Percentiles rank a stretch among this genome's conserved stretches.
These are phyloP conservation scores for Diplazon laetatorius DNA, from an alignment of 2,888 invertebrate genomes.

Conservation along the genomic window DNA sequence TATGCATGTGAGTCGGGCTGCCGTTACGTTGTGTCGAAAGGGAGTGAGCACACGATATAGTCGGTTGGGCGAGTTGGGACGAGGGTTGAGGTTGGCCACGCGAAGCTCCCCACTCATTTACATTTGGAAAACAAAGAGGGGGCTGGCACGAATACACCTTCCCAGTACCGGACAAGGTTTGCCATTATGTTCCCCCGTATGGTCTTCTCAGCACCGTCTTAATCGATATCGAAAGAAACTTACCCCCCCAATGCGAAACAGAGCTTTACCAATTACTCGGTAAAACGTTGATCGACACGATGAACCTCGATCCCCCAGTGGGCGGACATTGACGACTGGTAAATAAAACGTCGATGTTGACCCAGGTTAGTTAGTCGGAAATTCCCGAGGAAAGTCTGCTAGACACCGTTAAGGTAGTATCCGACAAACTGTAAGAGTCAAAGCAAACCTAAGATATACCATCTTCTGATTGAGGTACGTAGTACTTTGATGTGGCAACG, in stretches of 20 bases:
- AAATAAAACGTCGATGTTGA: too few relatives aligned
- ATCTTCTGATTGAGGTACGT: too few relatives aligned
- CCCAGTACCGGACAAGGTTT: slow-evolving; percentile 25
- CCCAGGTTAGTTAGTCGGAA: too few relatives aligned
- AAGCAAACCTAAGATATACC: too few relatives aligned
- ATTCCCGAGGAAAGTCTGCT: too few relatives aligned
- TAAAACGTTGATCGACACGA: too few relatives aligned
- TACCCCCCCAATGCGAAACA: slow-evolving; percentile 1
- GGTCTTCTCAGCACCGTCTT: neutral
- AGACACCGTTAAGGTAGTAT: too few relatives aligned
- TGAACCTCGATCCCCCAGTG: too few relatives aligned
- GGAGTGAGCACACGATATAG: slow-evolving; percentile 59
- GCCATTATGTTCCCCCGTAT: slow-evolving; percentile 38
- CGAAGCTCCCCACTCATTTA: slow-evolving; percentile 78
- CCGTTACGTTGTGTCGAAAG: slow-evolving; percentile 77
- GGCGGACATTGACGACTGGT: too few relatives aligned
- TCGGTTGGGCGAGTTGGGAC: slow-evolving; percentile 57
- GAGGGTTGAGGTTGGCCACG: slow-evolving; percentile 74
- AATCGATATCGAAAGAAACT: slow-evolving; percentile 3
- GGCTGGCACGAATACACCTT: slow-evolving; percentile 42
- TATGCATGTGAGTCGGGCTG: slow-evolving; percentile 80
- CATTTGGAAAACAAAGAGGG: slow-evolving; percentile 81
- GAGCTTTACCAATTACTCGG: neutral
- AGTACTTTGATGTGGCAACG: too few relatives aligned
- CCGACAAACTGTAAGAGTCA: too few relatives aligned